Base-by-base conservation (phyloP, 2,888 invertebrate genomes). In the Tetranychus piercei region DNA sequence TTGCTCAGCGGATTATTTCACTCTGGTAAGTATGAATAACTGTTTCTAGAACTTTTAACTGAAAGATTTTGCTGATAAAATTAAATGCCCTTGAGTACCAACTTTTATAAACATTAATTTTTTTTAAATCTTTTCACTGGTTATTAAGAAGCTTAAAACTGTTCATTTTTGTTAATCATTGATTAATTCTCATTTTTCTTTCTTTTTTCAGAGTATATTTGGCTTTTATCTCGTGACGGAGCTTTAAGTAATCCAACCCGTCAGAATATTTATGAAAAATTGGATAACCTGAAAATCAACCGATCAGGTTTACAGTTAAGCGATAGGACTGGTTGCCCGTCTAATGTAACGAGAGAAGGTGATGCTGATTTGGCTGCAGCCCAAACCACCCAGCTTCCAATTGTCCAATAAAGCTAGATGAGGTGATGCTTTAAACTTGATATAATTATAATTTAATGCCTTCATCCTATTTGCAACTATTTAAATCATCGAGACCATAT, bases 1-100 rank as follows among this genome's bases (percentile, higher is more conserved):
- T 70, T 77, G n/a, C 73, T 77, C 44, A 75, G 71, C n/a, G 76
- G 77, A 66, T 65, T 77, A 55, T 77, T 77, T 69, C 77, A 77
- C 44, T 77, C 77, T 55, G 76, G 76, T 76, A 34, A 65, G 73
- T 34, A 55, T 67, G 7, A 66, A 34, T 34, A 34, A 34, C 34
- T 34, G 0, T 34, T 3, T 34, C 34, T 34, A 34, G 34, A 34
- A 34, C 5, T 34, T 5, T 3, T 34, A 34, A 34, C 34, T 34
- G 3, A 3, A 34, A 34, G 34, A 34, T 34, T 34, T 34, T 34
- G 3, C 34, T 5, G 34, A 34, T 34, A 34, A 34, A 34, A 34
- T 34, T 34, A 34, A 34, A 34, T 34, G 34, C 34, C 5, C 34
- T 34, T 34, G 34, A 34, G 34, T 34, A 34, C 34, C 34, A 34